Base-by-base conservation (phyloP, 1,140 invertebrate genomes). In the Pararge aegeria region DNA sequence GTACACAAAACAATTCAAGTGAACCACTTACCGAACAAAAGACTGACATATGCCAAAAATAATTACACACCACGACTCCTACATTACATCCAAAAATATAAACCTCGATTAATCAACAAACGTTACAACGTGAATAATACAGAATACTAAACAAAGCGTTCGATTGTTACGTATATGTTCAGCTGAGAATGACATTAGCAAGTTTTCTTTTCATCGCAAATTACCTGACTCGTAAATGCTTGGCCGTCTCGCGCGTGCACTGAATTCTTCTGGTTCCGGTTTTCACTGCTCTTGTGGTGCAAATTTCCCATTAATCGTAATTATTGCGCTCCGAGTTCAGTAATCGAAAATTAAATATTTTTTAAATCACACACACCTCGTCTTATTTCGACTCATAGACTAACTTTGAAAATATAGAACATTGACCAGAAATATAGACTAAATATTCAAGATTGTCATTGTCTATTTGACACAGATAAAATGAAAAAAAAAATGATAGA, bases 141-240 rank as follows among this genome's bases (percentile, higher is more conserved):
- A 2, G 1, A 46, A 46, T 20, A 46, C 42, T 46, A 74, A n/a
- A 76, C 73, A 74, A 76, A 78, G 73, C 67, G 57, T 82, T 75
- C 20, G 42, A 57, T 75, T 81, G 80, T 87, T 87, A 86, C 78
- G 82, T 81, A 81, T 82, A 80, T 82, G 70, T 89, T 82, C 87
- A 87, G 83, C 83, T 87, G 84, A 79, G 87, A 87, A 87, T 89
- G 87, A 89, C 87, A 89, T 87, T 87, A 81, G 83, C 83, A 88
- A 89, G 80, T 87, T 88, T 89, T 82, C 64, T 55, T 75, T 77
- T 78, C 56, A 78, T 78, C 75, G 73, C 72, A 67, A 61, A 69
- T 77, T 89, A 89, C 84, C 83, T 89, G 87, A 78, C 84, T 89
- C 42, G 79, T 75, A 66, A 82, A 83, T 30, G 77, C 67, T 77